These are phyloP conservation scores for Polyergus mexicanus DNA, from an alignment of 1,140 invertebrate species.

Conservation along the genomic window DNA sequence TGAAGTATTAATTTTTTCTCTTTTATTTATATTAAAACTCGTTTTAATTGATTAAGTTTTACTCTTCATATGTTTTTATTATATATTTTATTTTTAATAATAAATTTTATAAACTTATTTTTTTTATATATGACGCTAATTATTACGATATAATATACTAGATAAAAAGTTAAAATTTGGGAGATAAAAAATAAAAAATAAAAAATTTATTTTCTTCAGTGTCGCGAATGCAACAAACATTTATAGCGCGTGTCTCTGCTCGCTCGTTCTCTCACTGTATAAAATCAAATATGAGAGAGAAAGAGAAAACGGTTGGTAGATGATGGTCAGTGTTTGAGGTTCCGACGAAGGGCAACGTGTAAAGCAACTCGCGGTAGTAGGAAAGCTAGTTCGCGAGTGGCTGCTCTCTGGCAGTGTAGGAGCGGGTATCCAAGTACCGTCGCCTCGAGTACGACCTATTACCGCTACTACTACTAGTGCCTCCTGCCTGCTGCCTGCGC, in stretches of 20 bases:
- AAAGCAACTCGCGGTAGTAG: conserved; percentile 63
- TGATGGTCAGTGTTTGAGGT: conserved; percentile 57
- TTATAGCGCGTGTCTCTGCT: conserved; percentile 14
- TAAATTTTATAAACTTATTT: no score
- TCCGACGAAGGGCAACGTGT: conserved; percentile 7
- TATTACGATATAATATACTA: conserved; percentile 8
- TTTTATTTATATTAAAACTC: background rate
- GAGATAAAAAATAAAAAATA: background rate
- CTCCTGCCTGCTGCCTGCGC: conserved; percentile 32
- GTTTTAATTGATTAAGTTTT: background rate
- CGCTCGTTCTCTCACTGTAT: background rate
- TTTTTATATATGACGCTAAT: background rate
- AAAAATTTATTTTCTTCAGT: background rate
- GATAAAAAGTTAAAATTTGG: background rate
- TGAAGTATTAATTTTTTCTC: background rate
- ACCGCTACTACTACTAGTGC: background rate
- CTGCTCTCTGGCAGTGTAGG: conserved; percentile 40
- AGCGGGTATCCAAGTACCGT: conserved; percentile 41
- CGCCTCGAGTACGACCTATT: conserved; percentile 38
- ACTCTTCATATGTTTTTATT: background rate
- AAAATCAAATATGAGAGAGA: conserved; percentile 11
- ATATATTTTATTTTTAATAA: background rate
- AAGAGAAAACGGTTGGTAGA: conserved; percentile 26
- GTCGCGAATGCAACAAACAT: conserved; percentile 29
- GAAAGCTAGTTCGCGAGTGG: conserved; percentile 49